phyloP scores from a whole-genome alignment of 2,888 invertebrate species.

The Nemurella pictetii region DNA sequence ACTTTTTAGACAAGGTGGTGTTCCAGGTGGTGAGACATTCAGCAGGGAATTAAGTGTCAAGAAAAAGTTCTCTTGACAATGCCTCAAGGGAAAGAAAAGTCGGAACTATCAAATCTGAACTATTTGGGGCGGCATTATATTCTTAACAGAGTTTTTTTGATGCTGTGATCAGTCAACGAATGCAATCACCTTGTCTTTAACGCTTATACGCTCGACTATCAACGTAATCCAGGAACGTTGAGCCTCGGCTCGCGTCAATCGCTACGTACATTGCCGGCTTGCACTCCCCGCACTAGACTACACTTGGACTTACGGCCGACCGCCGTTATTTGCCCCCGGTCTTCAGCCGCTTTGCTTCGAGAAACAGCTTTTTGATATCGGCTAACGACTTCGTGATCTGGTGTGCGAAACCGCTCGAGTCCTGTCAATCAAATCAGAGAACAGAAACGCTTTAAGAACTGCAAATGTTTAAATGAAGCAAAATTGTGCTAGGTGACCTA shows the following conservation, averaged over 20 bases:
- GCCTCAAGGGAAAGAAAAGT: neutral
- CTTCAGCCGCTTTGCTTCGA: constrained; percentile 56
- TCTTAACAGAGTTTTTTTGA: neutral
- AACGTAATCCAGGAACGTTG: neutral
- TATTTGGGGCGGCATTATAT: neutral
- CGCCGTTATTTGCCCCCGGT: neutral
- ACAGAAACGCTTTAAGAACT: too few relatives aligned
- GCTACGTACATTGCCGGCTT: neutral
- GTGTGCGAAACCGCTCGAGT: constrained; percentile 76
- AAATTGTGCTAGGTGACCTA: too few relatives aligned
- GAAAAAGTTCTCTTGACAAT: too few relatives aligned
- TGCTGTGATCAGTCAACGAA: neutral
- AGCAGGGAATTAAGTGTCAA: too few relatives aligned
- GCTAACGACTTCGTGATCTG: constrained; percentile 71
- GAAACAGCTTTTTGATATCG: constrained; percentile 72
- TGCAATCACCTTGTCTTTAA: neutral
- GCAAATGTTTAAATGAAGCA: too few relatives aligned
- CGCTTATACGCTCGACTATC: neutral
- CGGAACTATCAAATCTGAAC: neutral
- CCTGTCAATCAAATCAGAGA: constrained; percentile 60
- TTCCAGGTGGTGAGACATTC: too few relatives aligned
- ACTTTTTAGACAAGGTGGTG: too few relatives aligned
- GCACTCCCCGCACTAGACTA: neutral
- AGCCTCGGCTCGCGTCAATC: neutral
- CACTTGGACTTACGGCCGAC: neutral